phyloP scores from a whole-genome alignment of 2,888 invertebrate species.

The Phoenoteleia sp. region DNA sequence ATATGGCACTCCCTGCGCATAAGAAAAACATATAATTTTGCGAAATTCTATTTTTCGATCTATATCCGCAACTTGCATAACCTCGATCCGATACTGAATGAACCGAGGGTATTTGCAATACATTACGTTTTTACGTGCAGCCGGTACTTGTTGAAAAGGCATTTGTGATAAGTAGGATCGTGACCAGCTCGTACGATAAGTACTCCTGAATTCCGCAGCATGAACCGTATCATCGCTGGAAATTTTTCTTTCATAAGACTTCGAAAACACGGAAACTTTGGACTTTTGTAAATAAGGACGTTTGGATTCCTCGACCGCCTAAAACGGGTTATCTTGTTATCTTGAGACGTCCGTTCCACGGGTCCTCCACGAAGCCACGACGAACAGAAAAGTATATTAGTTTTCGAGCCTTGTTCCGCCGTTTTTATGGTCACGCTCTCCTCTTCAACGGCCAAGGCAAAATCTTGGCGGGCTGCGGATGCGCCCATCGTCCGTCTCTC shows the following conservation, averaged over 20 bases:
- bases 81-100: slow-evolving; percentile 34
- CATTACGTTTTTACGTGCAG: slow-evolving; percentile 53
- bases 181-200: slow-evolving; percentile 66
- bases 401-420: slow-evolving; percentile 75
- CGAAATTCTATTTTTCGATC: slow-evolving; percentile 33
- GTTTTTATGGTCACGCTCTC: slow-evolving; percentile 67
- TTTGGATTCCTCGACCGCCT: slow-evolving; percentile 80
- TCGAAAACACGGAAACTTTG: slow-evolving; percentile 63
- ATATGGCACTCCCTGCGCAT: background rate
- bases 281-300: slow-evolving; percentile 82
- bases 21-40: slow-evolving; percentile 19
- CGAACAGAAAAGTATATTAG: slow-evolving; percentile 78
- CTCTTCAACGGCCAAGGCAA: slow-evolving; percentile 56
- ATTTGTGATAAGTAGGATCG: slow-evolving; percentile 67
- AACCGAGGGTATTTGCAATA: slow-evolving; percentile 59
- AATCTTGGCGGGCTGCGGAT: slow-evolving; percentile 66
- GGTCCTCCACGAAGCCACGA: slow-evolving; percentile 59
- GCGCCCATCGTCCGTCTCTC: background rate
- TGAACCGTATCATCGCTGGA: slow-evolving; percentile 63
- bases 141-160: slow-evolving; percentile 66
- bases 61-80: slow-evolving; percentile 23
- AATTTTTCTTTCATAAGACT: slow-evolving; percentile 72
- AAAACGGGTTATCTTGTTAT: slow-evolving; percentile 83
- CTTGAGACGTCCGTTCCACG: slow-evolving; percentile 77
- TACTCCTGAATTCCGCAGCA: slow-evolving; percentile 66